Conservation (phyloP, 2,113 vertebrate genomes). For the Colinus virginianus region DNA sequence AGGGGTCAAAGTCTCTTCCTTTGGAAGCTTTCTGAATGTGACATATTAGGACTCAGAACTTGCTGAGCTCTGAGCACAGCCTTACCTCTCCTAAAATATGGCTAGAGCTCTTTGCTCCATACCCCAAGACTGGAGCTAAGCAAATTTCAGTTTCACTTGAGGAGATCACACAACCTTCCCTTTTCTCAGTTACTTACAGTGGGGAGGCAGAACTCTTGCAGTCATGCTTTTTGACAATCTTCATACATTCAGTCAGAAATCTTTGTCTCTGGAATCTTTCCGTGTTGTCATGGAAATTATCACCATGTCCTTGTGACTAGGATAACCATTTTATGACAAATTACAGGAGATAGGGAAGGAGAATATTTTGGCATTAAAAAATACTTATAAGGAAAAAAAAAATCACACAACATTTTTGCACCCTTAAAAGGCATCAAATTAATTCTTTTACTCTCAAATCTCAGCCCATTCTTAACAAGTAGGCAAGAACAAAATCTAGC, state of each 20-base stretch:
- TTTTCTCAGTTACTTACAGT: background rate
- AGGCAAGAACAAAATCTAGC: background rate
- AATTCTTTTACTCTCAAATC: background rate
- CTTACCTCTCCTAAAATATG: background rate
- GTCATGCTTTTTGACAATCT: slow-evolving; percentile 30
- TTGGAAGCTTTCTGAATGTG: background rate
- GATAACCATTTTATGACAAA: slow-evolving; percentile 58
- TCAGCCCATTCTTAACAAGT: background rate
- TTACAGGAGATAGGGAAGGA: slow-evolving; percentile 27
- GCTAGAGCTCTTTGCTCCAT: background rate
- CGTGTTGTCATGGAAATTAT: slow-evolving; percentile 72
- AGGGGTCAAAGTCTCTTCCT: background rate
- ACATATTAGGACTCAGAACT: background rate
- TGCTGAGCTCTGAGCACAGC: background rate
- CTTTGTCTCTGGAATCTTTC: slow-evolving; percentile 48
- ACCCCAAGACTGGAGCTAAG: background rate
- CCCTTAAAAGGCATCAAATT: slow-evolving; percentile 27
- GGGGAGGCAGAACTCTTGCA: slow-evolving; percentile 16
- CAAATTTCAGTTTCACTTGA: background rate
- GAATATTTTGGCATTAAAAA: slow-evolving; percentile 33
- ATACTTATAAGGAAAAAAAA: slow-evolving; percentile 1
- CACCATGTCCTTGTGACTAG: slow-evolving; percentile 29
- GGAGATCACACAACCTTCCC: background rate
- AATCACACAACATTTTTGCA: background rate
- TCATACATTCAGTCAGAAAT: slow-evolving; percentile 49